phyloP scores from a whole-genome alignment of 1,140 invertebrate genomes.

The Plutomurus gul region DNA sequence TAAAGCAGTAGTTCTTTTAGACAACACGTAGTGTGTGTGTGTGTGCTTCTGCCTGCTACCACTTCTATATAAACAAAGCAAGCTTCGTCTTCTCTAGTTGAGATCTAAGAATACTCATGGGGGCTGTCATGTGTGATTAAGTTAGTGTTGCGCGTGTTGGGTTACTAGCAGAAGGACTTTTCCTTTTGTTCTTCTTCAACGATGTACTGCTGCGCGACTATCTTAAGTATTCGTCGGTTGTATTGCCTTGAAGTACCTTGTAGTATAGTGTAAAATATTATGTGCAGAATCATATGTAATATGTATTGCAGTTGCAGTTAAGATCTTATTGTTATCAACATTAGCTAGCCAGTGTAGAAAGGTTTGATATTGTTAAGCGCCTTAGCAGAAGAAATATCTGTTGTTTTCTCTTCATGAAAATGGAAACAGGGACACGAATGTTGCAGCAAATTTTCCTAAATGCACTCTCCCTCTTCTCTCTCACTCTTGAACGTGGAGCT shows the following conservation, averaged over 20 bases:
- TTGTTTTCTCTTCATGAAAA: too few relatives aligned
- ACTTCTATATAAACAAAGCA: constrained; percentile 8
- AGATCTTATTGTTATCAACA: too few relatives aligned
- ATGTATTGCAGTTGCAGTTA: too few relatives aligned
- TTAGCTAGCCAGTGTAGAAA: too few relatives aligned
- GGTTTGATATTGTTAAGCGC: too few relatives aligned
- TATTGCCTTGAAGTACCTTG: not conserved
- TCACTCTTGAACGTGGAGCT: not conserved
- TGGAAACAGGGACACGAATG: not conserved
- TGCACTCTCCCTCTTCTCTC: not conserved
- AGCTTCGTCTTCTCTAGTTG: constrained; percentile 1
- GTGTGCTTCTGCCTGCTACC: not conserved
- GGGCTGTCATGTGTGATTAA: constrained; percentile 41
- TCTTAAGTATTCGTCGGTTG: not conserved
- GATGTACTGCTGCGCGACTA: not conserved
- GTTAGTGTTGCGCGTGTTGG: constrained; percentile 40
- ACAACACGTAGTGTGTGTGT: not conserved
- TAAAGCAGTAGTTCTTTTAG: not conserved
- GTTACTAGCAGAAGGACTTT: constrained; percentile 29
- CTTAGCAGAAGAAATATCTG: too few relatives aligned
- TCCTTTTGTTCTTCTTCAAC: constrained; percentile 25
- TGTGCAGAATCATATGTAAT: too few relatives aligned
- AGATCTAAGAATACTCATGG: constrained; percentile 37
- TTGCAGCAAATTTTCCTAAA: not conserved
- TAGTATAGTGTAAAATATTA: not conserved